Base-by-base conservation (phyloP, 2,797 vertebrate species). In the Amblyopsis hoosieri region DNA sequence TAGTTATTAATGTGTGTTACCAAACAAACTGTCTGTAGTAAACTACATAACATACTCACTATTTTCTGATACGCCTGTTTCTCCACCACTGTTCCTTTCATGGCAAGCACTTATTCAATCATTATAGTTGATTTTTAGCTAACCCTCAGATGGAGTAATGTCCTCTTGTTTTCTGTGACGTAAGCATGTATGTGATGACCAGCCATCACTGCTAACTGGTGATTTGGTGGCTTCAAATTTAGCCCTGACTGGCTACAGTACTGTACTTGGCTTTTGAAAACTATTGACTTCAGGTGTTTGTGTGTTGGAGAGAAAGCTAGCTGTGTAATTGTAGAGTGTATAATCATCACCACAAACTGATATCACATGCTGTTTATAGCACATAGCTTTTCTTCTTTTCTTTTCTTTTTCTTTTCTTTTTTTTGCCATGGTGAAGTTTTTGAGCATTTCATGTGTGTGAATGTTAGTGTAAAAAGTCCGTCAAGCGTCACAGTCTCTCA, bases 341-440 rank as follows among this genome's bases (percentile, higher is more conserved):
- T 67, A 72, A 78, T 82, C 68, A 75, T 77, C 74, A 70, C 69
- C 71, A 67, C 67, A 66, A 56, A 64, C 70, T 76, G 76, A 81
- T 56, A 50, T 63, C 9, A 62, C 64, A 7, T 1, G n/a, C 77
- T 70, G 79, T 79, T 85, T 87, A 82, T 87, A 80, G 79, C 13
- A 72, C 68, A 1, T 58, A 23, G 74, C 64, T 72, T 64, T 81
- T 66, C 62, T 85, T 81, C 62, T 11, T 37, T 15, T 37, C 13
- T 54, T 77, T 64, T 71, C 4, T 3, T 81, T 66, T 64, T 85
- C 62, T 11, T 37, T 64, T 72, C 64, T 83, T 64, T 72, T 66
- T 83, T 67, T 64, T 84, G 83, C 64, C 60, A 68, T 29, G 69
- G 60, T 52, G 56, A 4, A 33, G 64, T 73, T 48, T 2, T 53